Evolutionary conservation across 1,140 invertebrate genomes (phyloP).

Genomic region (Gerris buenoi): DNA sequence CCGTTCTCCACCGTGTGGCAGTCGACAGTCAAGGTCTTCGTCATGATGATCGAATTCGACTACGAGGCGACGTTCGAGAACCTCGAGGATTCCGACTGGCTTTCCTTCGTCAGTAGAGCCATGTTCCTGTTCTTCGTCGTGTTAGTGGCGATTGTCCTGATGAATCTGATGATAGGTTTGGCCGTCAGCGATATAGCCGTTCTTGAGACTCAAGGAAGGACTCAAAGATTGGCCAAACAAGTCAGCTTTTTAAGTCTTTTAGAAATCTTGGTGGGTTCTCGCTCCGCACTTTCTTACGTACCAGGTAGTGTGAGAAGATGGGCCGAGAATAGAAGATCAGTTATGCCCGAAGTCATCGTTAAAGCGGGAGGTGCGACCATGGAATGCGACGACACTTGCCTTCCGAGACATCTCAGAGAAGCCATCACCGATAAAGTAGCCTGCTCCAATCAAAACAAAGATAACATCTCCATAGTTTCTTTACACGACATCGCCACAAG

Average conservation of each 20-base stretch:
- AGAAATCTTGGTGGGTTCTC: constrained; percentile 18
- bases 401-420: constrained; percentile 9
- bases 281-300: constrained; percentile 7
- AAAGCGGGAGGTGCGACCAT: constrained; percentile 5
- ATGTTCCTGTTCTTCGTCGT: constrained; percentile 27
- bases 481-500: neutral
- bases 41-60: constrained; percentile 44
- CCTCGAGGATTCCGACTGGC: constrained; percentile 5
- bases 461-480: neutral
- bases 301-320: constrained; percentile 3
- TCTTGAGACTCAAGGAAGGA: constrained; percentile 19
- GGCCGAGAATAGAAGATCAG: constrained; percentile 9
- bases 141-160: constrained; percentile 30
- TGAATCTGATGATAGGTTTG: constrained; percentile 33
- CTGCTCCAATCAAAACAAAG: neutral
- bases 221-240: constrained; percentile 19
- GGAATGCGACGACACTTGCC: neutral
- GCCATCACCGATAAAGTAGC: constrained; percentile 10
- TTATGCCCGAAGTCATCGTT: neutral
- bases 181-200: constrained; percentile 32
- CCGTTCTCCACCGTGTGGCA: constrained; percentile 32
- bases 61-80: constrained; percentile 31
- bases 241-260: constrained; percentile 20
- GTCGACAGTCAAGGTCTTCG: constrained; percentile 35
- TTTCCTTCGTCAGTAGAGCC: constrained; percentile 22